Evolutionary conservation across 2,113 vertebrate species (phyloP).

Genomic region (Nettapus auritus): DNA sequence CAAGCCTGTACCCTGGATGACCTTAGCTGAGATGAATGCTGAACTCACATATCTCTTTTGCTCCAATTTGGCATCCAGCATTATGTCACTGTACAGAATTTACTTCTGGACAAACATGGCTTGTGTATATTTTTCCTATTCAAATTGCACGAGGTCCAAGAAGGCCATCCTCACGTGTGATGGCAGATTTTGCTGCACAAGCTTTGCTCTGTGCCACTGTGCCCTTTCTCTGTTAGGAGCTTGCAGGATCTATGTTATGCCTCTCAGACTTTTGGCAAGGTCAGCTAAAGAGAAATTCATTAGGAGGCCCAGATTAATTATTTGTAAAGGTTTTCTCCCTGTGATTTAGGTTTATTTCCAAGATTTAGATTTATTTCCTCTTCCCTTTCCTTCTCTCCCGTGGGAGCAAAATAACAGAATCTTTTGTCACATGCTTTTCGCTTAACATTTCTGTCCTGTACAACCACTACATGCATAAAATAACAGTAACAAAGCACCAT

Average conservation of each 20-base stretch:
- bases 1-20: slow-evolving; percentile 3
- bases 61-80: background rate
- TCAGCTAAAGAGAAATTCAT: background rate
- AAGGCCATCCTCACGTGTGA: fast-evolving
- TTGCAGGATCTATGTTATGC: background rate
- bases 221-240: background rate
- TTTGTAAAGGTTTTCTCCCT: background rate
- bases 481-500: background rate
- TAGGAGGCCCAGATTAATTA: background rate
- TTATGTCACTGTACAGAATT: background rate
- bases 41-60: background rate
- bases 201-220: fast-evolving
- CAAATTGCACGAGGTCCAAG: background rate
- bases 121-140: background rate
- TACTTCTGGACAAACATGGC: background rate
- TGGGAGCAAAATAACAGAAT: background rate
- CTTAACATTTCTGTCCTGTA: background rate
- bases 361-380: background rate
- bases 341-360: slow-evolving; percentile 7
- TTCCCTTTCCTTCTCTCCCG: background rate
- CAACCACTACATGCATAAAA: background rate
- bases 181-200: fast-evolving
- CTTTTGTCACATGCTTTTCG: background rate
- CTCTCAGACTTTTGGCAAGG: background rate
- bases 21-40: background rate